These are phyloP conservation scores for Syrrhaptes paradoxus DNA, from an alignment of 2,113 vertebrate genomes.

Conservation along the genomic window DNA sequence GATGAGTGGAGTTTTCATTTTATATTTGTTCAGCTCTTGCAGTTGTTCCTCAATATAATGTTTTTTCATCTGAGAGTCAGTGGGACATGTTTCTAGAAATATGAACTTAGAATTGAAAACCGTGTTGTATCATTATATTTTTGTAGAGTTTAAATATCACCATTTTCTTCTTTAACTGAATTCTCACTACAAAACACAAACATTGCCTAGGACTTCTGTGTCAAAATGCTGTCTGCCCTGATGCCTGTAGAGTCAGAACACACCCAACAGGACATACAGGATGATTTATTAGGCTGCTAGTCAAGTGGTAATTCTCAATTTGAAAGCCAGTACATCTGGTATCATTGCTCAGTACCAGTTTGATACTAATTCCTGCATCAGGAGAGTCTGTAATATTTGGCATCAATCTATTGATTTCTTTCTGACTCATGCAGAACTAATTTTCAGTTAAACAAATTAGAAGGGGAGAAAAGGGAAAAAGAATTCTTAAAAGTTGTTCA, in stretches of 20 bases:
- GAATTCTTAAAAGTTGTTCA: neutral
- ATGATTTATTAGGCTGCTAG: neutral
- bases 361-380: neutral
- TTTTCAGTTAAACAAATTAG: conserved; percentile 44
- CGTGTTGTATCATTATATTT: accelerated
- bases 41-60: neutral
- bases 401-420: neutral
- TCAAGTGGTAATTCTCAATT: neutral
- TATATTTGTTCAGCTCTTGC: neutral
- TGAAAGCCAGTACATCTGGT: neutral
- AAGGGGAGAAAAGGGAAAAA: neutral
- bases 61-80: neutral
- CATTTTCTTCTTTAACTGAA: neutral
- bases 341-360: neutral
- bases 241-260: neutral
- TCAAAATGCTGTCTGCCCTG: neutral
- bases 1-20: neutral
- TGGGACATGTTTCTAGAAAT: neutral
- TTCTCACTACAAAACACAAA: neutral
- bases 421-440: conserved; percentile 2
- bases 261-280: neutral
- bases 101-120: neutral
- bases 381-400: neutral
- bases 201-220: neutral
- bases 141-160: neutral